Conservation (phyloP, 2,888 invertebrate species). For the Tenodera sinensis region DNA sequence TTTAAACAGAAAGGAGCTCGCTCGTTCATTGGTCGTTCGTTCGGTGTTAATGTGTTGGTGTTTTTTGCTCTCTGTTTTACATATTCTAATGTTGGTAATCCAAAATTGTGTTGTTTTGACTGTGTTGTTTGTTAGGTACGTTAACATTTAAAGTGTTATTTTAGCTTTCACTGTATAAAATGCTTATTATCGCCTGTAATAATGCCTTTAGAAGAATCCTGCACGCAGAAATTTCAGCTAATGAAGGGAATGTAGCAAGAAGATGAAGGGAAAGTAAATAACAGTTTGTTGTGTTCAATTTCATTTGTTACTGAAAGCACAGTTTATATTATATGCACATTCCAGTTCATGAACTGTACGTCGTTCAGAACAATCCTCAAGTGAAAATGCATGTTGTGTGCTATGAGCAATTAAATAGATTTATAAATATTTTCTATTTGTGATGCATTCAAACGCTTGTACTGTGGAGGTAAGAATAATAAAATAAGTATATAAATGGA, state of each 20-base stretch:
- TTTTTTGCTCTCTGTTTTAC: constrained; percentile 37
- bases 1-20: constrained; percentile 39
- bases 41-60: constrained; percentile 29
- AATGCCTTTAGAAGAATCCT: not conserved
- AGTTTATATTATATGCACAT: not conserved
- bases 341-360: not conserved
- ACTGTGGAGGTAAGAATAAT: too few species aligned
- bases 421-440: not conserved
- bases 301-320: not conserved
- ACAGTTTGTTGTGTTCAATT: not conserved
- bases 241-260: not conserved
- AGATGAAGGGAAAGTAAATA: not conserved
- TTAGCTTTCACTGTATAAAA: constrained; percentile 4
- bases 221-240: not conserved
- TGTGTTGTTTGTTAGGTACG: constrained; percentile 8
- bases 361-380: not conserved
- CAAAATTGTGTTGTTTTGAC: not conserved
- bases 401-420: not conserved
- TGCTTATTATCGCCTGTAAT: constrained; percentile 6
- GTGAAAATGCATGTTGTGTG: not conserved
- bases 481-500: too few species aligned
- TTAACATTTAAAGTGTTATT: not conserved
- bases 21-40: constrained; percentile 39
- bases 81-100: constrained; percentile 4
- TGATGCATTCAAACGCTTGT: too few species aligned